Evolutionary conservation across 1,140 invertebrate genomes (phyloP).

Genomic region (Eumaeus atala): DNA sequence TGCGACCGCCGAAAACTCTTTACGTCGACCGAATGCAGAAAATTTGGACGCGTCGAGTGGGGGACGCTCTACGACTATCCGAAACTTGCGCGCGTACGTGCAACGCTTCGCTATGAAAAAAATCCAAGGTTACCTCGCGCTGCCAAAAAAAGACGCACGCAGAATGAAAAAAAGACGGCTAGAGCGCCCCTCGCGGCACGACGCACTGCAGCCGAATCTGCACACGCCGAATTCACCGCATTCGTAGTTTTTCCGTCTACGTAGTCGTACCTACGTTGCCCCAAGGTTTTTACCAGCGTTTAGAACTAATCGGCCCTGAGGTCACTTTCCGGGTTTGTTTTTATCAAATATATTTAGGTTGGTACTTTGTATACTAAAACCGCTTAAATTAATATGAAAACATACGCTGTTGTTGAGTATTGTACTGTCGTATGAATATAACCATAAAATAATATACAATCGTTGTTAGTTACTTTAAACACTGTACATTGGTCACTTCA

Average conservation of each 20-base stretch:
- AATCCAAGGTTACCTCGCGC: slow-evolving; percentile 70
- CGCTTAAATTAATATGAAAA: no score
- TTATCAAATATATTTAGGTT: neutral
- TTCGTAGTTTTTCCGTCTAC: slow-evolving; percentile 20
- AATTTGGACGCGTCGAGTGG: slow-evolving; percentile 69
- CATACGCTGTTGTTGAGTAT: no score
- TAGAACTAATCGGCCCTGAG: slow-evolving; percentile 9
- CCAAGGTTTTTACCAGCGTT: slow-evolving; percentile 19
- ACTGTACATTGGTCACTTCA: no score
- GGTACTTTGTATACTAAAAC: no score
- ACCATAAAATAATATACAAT: no score
- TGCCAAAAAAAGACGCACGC: slow-evolving; percentile 72
- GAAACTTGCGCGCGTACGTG: slow-evolving; percentile 68
- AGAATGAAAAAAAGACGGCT: slow-evolving; percentile 67
- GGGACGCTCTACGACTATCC: slow-evolving; percentile 71
- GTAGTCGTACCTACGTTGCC: slow-evolving; percentile 17
- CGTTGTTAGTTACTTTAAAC: no score
- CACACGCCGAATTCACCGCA: slow-evolving; percentile 34
- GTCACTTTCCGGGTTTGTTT: slow-evolving; percentile 5
- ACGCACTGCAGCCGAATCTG: slow-evolving; percentile 64
- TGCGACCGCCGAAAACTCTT: slow-evolving; percentile 70
- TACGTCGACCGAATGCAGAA: slow-evolving; percentile 67
- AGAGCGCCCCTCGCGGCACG: slow-evolving; percentile 61
- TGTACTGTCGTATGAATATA: no score
- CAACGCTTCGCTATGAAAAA: slow-evolving; percentile 70